Base-by-base conservation (phyloP, 1,140 invertebrate species). In the Megalopta genalis region DNA sequence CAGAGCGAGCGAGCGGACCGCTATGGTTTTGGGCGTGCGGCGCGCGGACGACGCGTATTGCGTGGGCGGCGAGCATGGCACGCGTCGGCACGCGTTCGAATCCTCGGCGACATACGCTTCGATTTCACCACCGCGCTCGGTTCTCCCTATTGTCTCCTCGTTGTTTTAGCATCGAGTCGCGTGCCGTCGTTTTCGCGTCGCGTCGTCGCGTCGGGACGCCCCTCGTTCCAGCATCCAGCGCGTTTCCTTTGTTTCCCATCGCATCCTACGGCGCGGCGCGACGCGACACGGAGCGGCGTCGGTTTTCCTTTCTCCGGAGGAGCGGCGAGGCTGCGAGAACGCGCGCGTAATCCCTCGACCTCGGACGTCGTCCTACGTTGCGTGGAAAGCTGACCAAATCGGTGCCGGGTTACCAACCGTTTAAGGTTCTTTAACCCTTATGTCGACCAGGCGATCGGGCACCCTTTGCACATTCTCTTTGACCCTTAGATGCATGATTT, bases 21-120 rank as follows among this genome's bases (percentile, higher is more conserved):
- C 27, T 59, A 52, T 21, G 49, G 57, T 64, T 54, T 69, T 21
- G 54, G 21, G 54, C 54, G 54, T n/a, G 7, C 62, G 66, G 57
- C 66, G 57, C 59, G 78, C 49, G 57, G 39, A 52, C 49, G 49
- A 46, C 49, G 49, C 16, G 49, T 39, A 46, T 57, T 69, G 77
- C 83, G 83, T 85, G 70, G 83, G 83, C 78, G 78, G 52, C 32
- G 67, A 78, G n/a, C 74, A 60, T 68, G 83, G 82, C 83, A 85
- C 83, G 83, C 83, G 83, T 74, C 83, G 82, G 79, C 77, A 62
- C 77, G 82, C 77, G 78, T 77, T 80, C 63, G 39, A 67, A 46
- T 54, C 49, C 64, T 57, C 49, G 27, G 54, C 54, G 60, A 25
- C 14, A 37, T 52, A 39, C 71, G 39, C 54, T 68, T 78, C 54